phyloP scores from a whole-genome alignment of 2,888 invertebrate genomes.

The Electrophaes corylata region DNA sequence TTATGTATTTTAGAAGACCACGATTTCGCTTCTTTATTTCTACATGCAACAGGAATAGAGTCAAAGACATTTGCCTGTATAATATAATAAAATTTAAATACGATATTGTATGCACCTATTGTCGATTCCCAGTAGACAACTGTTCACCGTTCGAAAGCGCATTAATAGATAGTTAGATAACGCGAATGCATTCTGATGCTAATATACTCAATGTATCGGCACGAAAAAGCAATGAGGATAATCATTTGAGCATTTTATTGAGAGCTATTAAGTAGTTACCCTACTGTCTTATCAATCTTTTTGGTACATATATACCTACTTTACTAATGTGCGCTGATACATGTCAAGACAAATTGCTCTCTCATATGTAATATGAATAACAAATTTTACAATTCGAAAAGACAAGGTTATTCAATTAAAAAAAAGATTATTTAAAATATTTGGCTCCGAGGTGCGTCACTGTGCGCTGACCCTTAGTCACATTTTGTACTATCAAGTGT shows the following conservation, averaged over 20 bases:
- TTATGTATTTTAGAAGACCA: not conserved
- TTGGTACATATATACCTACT: too few relatives aligned
- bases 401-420: too few relatives aligned
- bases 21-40: not conserved
- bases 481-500: too few relatives aligned
- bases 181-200: slow-evolving; percentile 40
- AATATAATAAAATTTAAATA: slow-evolving; percentile 28
- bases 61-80: slow-evolving; percentile 10
- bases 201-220: slow-evolving; percentile 15
- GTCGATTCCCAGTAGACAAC: slow-evolving; percentile 59
- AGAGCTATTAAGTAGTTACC: not conserved
- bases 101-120: slow-evolving; percentile 52
- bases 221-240: slow-evolving; percentile 13
- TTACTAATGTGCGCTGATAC: too few relatives aligned
- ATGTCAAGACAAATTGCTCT: too few relatives aligned
- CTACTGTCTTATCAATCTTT: not conserved
- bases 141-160: slow-evolving; percentile 67
- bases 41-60: slow-evolving; percentile 8
- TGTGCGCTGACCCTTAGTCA: too few relatives aligned
- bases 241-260: not conserved
- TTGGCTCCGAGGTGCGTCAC: too few relatives aligned
- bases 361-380: too few relatives aligned
- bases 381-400: too few relatives aligned
- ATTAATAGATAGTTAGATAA: slow-evolving; percentile 32
- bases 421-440: too few relatives aligned